Evolutionary conservation across 2,113 vertebrate genomes (phyloP).

Genomic region (Vicugna pacos): DNA sequence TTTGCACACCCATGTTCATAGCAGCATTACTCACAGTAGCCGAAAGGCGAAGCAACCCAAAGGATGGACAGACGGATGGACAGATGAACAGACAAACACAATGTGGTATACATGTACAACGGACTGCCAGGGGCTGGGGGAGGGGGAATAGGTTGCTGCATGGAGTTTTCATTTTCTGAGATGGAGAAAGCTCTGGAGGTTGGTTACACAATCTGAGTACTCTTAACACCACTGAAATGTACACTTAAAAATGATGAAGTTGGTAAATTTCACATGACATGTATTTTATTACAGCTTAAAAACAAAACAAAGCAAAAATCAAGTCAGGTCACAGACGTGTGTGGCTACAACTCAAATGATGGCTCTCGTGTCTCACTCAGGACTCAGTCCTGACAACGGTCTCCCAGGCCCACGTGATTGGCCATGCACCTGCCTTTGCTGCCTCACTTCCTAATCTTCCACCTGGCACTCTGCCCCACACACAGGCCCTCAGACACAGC

Average conservation of each 20-base stretch:
- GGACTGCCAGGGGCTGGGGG: neutral
- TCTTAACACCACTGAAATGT: neutral
- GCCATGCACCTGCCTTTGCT: too few species aligned
- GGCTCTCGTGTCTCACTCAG: neutral
- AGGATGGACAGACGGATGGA: too few species aligned
- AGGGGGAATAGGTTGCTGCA: too few species aligned
- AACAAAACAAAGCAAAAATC: neutral
- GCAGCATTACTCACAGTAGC: neutral
- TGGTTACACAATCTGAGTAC: rapidly evolving
- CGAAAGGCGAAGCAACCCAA: neutral
- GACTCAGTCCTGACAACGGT: neutral
- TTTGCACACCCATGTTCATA: rapidly evolving
- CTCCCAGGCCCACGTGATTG: neutral
- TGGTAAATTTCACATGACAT: neutral
- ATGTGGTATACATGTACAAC: rapidly evolving
- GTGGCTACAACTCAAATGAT: neutral
- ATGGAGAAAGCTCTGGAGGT: neutral
- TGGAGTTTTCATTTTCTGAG: neutral
- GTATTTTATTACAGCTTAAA: neutral
- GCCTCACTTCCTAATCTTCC: neutral
- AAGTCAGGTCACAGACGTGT: neutral
- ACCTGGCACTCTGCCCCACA: rapidly evolving
- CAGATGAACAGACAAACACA: neutral
- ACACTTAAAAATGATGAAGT: neutral
- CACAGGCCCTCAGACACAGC: rapidly evolving